Percentiles rank a stretch among this genome's conserved stretches.
Conservation (phyloP, 2,888 invertebrate genomes). For the Xylocampa areola region DNA sequence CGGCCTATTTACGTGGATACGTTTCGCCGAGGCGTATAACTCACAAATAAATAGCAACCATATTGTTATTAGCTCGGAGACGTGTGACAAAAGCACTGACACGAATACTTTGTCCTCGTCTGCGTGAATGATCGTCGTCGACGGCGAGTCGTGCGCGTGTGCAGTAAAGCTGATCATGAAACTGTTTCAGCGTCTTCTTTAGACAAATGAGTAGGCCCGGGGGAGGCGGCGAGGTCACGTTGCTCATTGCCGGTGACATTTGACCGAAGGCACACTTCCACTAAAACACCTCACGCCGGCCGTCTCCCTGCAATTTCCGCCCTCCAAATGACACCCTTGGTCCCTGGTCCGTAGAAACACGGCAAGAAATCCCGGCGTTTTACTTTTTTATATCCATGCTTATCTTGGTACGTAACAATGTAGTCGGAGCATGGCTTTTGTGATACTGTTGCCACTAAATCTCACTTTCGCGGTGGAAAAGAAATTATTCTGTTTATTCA, state of each 20-base stretch:
- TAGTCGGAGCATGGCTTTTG: constrained; percentile 65
- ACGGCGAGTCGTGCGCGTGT: constrained; percentile 62
- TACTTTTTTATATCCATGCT: constrained; percentile 76
- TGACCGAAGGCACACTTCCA: constrained; percentile 74
- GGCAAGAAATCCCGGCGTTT: constrained; percentile 73
- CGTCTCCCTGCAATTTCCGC: constrained; percentile 78
- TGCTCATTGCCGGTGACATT: constrained; percentile 76
- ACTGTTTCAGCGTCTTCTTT: constrained; percentile 61
- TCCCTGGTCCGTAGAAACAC: constrained; percentile 69
- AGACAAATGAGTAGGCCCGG: constrained; percentile 70
- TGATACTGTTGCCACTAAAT: constrained; percentile 53
- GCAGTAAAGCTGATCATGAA: constrained; percentile 66
- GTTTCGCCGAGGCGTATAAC: constrained; percentile 26
- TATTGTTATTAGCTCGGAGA: constrained; percentile 53
- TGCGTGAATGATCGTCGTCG: constrained; percentile 61
- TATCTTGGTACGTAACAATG: constrained; percentile 72
- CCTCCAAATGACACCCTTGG: constrained; percentile 76
- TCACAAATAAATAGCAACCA: constrained; percentile 47
- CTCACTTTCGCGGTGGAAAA: constrained; percentile 31
- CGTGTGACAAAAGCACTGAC: constrained; percentile 57
- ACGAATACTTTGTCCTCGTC: constrained; percentile 58
- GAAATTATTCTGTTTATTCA: constrained; percentile 39
- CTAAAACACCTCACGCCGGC: constrained; percentile 72
- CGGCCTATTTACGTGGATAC: constrained; percentile 29
- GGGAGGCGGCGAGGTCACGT: constrained; percentile 69